phyloP scores from a whole-genome alignment of 2,113 vertebrate genomes.

The Loxodonta africana region DNA sequence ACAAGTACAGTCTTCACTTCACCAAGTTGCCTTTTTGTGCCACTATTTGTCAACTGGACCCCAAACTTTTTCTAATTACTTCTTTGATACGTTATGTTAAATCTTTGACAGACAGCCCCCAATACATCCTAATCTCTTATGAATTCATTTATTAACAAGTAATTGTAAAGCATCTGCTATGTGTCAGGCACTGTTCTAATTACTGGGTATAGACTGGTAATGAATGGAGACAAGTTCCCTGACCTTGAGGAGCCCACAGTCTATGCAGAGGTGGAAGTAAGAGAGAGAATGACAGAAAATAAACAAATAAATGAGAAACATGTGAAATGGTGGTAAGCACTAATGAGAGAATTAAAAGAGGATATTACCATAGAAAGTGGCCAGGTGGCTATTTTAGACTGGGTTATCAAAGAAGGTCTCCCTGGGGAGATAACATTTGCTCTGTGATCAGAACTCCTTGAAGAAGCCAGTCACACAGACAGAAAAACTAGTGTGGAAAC shows the following conservation, averaged over 20 bases:
- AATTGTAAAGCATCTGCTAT: conserved; percentile 6
- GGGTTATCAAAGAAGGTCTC: neutral
- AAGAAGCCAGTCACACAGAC: neutral
- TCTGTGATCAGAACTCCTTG: neutral
- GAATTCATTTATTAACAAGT: conserved; percentile 34
- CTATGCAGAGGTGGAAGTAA: neutral
- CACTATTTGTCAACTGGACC: neutral
- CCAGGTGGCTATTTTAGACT: neutral
- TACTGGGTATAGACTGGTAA: neutral
- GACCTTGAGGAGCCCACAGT: neutral
- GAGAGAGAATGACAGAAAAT: neutral
- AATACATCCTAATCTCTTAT: neutral
- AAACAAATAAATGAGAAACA: neutral
- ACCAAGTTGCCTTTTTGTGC: neutral
- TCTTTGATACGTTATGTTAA: neutral
- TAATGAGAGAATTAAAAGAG: conserved; percentile 8
- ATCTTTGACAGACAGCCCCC: neutral
- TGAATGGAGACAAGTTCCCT: neutral
- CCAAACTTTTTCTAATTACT: neutral
- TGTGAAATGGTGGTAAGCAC: neutral
- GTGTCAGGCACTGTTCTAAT: neutral
- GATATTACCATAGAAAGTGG: neutral
- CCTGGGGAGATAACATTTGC: neutral
- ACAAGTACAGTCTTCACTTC: neutral
- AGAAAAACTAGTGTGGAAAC: neutral